Evolutionary conservation across 1,140 invertebrate genomes (phyloP).

Genomic region (Ctenoplectra terminalis): DNA sequence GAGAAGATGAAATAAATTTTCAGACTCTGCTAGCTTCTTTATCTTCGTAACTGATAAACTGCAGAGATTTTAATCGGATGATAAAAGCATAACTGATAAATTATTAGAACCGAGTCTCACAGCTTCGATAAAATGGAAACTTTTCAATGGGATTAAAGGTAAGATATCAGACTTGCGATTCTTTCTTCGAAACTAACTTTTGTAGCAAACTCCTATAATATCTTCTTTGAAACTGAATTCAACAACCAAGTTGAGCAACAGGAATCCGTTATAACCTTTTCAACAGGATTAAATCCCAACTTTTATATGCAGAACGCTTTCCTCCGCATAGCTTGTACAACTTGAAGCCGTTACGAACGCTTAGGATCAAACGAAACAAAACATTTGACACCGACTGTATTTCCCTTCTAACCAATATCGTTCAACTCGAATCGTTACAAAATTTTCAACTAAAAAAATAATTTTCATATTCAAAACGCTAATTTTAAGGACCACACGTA

Average conservation of each 20-base stretch:
- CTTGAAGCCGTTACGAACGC: background rate
- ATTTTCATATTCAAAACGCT: background rate
- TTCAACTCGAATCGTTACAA: too few species aligned
- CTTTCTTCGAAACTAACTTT: background rate
- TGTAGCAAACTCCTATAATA: background rate
- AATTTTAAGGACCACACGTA: too few species aligned
- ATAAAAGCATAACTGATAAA: background rate
- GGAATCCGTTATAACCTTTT: background rate
- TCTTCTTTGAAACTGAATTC: background rate
- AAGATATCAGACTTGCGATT: background rate
- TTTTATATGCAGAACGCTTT: background rate
- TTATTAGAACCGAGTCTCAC: background rate
- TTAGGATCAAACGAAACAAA: background rate
- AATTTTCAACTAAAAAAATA: background rate
- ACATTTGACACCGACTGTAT: too few species aligned
- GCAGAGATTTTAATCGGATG: background rate
- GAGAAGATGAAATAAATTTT: background rate
- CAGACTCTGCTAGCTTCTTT: background rate
- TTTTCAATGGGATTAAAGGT: conserved; percentile 2
- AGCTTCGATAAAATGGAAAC: conserved; percentile 10
- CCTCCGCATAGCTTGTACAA: too few species aligned
- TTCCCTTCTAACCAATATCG: too few species aligned
- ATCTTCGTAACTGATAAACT: background rate
- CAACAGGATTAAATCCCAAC: background rate
- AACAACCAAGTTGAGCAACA: background rate